phyloP scores from a whole-genome alignment of 1,140 invertebrate genomes.

The Eriosoma lanigerum region DNA sequence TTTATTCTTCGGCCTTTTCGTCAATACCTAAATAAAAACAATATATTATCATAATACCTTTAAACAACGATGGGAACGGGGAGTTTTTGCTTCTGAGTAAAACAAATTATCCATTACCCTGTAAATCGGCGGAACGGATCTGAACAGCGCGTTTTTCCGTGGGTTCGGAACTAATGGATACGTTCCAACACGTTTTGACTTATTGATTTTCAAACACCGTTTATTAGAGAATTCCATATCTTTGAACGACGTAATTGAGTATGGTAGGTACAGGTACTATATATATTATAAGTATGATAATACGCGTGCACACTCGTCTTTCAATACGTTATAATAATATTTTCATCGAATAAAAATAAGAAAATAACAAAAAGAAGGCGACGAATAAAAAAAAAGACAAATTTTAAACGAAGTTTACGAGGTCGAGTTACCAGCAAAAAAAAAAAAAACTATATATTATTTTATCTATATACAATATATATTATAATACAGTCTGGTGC shows the following conservation, averaged over 20 bases:
- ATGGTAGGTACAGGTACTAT: too few relatives aligned
- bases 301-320: too few relatives aligned
- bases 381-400: not conserved
- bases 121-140: slow-evolving; percentile 49
- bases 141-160: slow-evolving; percentile 31
- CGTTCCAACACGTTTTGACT: slow-evolving; percentile 36
- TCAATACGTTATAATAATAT: too few relatives aligned
- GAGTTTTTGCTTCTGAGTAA: not conserved
- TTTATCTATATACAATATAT: too few relatives aligned
- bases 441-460: not conserved
- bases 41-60: not conserved
- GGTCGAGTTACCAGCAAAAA: not conserved
- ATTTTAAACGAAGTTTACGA: not conserved
- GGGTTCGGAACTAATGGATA: slow-evolving; percentile 42
- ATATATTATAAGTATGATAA: too few relatives aligned
- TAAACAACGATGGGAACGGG: slow-evolving; percentile 40
- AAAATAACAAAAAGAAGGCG: too few relatives aligned
- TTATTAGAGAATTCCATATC: slow-evolving; percentile 31
- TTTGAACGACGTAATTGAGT: slow-evolving; percentile 15
- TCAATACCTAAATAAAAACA: not conserved
- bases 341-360: not conserved
- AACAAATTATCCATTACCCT: slow-evolving; percentile 16
- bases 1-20: not conserved
- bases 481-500: not conserved
- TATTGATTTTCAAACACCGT: slow-evolving; percentile 49